Evolutionary conservation across 1,140 invertebrate genomes (phyloP), one percentile per base, ranked within the genome.

Genomic region (Agrilus planipennis): DNA sequence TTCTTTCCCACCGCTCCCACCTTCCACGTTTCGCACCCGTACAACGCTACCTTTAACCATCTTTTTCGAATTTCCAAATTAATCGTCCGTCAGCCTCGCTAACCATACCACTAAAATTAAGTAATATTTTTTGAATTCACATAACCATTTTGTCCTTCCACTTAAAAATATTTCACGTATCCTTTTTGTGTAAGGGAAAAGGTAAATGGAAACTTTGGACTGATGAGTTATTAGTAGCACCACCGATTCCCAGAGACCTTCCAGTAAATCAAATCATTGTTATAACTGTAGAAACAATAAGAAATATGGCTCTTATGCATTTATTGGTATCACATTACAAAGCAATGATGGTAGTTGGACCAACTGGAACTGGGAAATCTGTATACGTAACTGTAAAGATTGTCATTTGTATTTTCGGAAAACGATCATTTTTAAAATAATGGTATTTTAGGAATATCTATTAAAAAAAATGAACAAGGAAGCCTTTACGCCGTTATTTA

Each of bases 311-410:
- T 44, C 63, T 89, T 22, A 54, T 83, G 6, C 72, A 75, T 52
- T 54, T 82, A 42, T 80, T 81, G 48, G 74, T 85, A 5, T 64
- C 73, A 35, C 67, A 76, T 55, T 68, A 71, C 34, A 74, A 77
- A 42, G 77, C 84, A 9, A 68, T 88, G 47, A 60, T 94, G 10
- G 58, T 95, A 16, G 80, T 89, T 11, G 90, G 91, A 1, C 84
- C 86, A 2, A 92, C 89, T 5, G 90, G 90, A 15, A 94, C 90
- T 0, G 90, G 90, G 0, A 96, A 96, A 67, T 89, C 79, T 49
- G 83, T 84, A 48, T 92, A 89, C 53, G 73, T 92, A n/a, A n/a
- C n/a, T n/a, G n/a, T n/a, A n/a, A n/a, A n/a, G n/a, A n/a, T n/a
- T n/a, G n/a, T n/a, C n/a, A n/a, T n/a, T n/a, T n/a, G n/a, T n/a